Evolutionary conservation across 1,140 invertebrate genomes (phyloP).

Genomic region (Lutraria rhynchaena): DNA sequence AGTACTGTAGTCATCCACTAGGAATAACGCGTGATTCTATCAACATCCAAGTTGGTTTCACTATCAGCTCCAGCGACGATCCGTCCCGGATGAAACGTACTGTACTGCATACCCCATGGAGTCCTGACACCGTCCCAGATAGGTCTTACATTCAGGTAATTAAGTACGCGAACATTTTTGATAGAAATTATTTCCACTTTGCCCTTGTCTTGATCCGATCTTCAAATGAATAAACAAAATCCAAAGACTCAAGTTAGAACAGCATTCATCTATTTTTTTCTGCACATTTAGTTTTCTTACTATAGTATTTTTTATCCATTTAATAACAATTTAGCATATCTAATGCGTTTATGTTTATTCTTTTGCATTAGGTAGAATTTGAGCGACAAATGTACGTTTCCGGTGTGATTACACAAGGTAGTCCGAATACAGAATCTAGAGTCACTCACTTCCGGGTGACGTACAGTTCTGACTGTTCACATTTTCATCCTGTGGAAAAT

Average conservation of each 20-base stretch:
- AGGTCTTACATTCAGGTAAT: constrained; percentile 46
- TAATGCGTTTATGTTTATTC: too few relatives aligned
- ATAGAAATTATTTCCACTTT: background rate
- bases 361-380: constrained; percentile 33
- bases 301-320: too few relatives aligned
- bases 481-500: constrained; percentile 19
- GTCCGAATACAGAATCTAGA: constrained; percentile 45
- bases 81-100: too few relatives aligned
- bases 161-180: too few relatives aligned
- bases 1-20: constrained; percentile 47
- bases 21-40: constrained; percentile 52
- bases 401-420: constrained; percentile 60
- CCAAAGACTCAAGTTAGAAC: too few relatives aligned
- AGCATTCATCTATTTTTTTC: too few relatives aligned
- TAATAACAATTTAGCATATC: too few relatives aligned
- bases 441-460: constrained; percentile 50
- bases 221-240: too few relatives aligned
- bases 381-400: constrained; percentile 48
- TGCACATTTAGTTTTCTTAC: too few relatives aligned
- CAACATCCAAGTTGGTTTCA: constrained; percentile 53
- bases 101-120: background rate
- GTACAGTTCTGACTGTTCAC: constrained; percentile 58
- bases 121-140: constrained; percentile 1
- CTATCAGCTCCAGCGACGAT: constrained; percentile 24
- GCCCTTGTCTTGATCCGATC: constrained; percentile 4